A percentile compares a stretch with the other conserved stretches of the same genome.
Evolutionary conservation across 2,797 vertebrate genomes (phyloP).

Genomic region (Passerculus sandwichensis): DNA sequence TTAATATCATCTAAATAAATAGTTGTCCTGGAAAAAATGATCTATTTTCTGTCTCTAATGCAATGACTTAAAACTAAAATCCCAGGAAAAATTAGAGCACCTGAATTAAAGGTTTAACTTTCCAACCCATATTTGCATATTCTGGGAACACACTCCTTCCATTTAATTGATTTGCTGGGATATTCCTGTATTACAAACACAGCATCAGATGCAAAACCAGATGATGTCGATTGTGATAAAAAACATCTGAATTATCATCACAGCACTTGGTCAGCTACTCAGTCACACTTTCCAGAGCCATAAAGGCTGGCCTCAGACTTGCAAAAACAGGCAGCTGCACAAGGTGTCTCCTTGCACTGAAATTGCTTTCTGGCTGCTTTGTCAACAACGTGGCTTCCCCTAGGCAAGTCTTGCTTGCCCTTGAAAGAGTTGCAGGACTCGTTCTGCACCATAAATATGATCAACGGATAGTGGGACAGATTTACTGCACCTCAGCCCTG

Average conservation of each 20-base stretch:
- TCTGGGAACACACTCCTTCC: neutral
- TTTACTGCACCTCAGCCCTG: conserved; percentile 11
- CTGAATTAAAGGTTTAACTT: neutral
- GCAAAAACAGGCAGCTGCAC: neutral
- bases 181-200: neutral
- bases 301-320: neutral
- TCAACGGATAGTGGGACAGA: neutral
- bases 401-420: neutral
- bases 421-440: conserved; percentile 40
- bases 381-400: conserved; percentile 47
- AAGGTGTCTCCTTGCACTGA: conserved; percentile 25
- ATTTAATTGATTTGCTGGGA: neutral
- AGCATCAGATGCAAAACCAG: neutral
- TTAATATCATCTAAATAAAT: neutral
- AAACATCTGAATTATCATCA: neutral
- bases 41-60: neutral
- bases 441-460: conserved; percentile 49
- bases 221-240: neutral
- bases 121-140: neutral
- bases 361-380: conserved; percentile 42
- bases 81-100: neutral
- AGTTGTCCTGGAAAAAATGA: neutral
- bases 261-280: neutral
- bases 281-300: neutral
- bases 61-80: neutral